Evolutionary conservation across 2,797 vertebrate genomes (phyloP), one percentile per base, ranked within the genome.

Genomic region (Eulemur rubriventer): DNA sequence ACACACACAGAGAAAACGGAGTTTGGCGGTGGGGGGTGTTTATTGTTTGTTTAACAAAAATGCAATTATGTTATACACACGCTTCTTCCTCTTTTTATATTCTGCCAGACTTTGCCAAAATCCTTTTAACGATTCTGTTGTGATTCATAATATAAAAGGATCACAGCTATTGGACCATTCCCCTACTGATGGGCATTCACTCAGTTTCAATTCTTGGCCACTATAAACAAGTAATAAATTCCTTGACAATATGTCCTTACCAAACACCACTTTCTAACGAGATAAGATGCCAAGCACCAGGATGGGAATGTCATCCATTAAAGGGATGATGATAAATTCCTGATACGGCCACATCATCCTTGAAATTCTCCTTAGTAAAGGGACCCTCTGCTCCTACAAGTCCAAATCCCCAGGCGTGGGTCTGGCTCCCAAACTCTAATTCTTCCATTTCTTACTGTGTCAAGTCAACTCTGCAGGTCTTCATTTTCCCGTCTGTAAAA

Each of bases 401-500:
- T 76, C 26, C 65, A 65, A 30, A 57, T 50, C 57, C 55, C 38
- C 22, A 38, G 17, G 13, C n/a, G 22, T 13, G 7, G 18, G 5
- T 41, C 88, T 95, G 17, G 67, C 55, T 85, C 94, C 79, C 52
- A 78, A 61, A 26, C 13, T 16, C n/a, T 16, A 57, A 7, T 65
- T 88, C 72, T 93, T 72, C 18, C 38, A 50, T 5, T 35, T 89
- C 48, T 46, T 78, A n/a, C n/a, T 43, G 8, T 46, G 2, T 78
- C 83, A 81, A 24, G 28, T 72, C 46, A 81, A 30, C 20, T 70
- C 84, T 26, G 0, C 11, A 65, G 73, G 43, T 46, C 88, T 94
- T 91, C 50, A 61, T 80, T 80, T 43, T 84, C 72, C 83, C 72
- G 22, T 76, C 70, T 89, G 80, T 79, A 87, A 94, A 97, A 82